phyloP scores from a whole-genome alignment of 2,888 invertebrate genomes.

The Stenodera caucasica region DNA sequence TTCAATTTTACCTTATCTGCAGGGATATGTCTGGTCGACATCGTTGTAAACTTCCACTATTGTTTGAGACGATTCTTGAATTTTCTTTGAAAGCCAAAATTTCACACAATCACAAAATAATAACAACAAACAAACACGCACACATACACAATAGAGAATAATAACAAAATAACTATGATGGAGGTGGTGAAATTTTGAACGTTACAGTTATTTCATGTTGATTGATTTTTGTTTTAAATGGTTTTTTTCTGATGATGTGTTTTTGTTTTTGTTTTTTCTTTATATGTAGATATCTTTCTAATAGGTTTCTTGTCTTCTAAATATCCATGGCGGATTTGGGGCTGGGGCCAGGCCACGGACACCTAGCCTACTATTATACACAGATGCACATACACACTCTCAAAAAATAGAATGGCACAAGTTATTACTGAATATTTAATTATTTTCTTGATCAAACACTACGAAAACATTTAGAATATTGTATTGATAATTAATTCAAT shows the following conservation, averaged over 20 bases:
- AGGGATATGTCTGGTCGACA: conserved; percentile 80
- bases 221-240: background rate
- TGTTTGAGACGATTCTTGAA: background rate
- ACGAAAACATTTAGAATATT: background rate
- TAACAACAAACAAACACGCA: background rate
- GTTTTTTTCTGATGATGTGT: no score
- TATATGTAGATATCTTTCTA: background rate
- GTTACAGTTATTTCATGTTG: background rate
- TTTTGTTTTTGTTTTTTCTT: background rate
- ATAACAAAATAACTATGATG: background rate
- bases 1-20: conserved; percentile 73
- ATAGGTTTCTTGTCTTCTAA: conserved; percentile 7
- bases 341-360: conserved; percentile 24
- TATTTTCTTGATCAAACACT: background rate
- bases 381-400: conserved; percentile 19
- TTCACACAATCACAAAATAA: background rate
- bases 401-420: background rate
- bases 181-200: background rate
- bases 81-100: background rate
- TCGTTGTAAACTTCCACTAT: conserved; percentile 58
- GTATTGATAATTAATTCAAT: background rate
- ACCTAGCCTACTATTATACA: conserved; percentile 22
- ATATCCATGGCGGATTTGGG: conserved; percentile 24
- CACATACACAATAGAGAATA: background rate
- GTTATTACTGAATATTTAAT: background rate